phyloP scores from a whole-genome alignment of 2,888 invertebrate genomes.

The Palloptera scutellata region DNA sequence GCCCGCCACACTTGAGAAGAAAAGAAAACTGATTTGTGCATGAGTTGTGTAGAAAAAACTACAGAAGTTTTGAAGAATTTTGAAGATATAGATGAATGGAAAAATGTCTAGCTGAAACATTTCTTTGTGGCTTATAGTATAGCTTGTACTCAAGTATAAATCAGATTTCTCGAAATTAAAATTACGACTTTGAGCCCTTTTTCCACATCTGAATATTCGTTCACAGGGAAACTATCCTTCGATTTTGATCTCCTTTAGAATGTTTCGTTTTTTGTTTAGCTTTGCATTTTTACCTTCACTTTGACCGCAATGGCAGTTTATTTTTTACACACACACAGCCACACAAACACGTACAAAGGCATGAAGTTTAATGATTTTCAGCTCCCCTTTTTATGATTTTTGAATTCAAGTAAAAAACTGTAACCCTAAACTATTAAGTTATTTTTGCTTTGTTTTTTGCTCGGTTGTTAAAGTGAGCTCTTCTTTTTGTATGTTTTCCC shows the following conservation, averaged over 20 bases:
- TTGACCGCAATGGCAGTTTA: slow-evolving; percentile 21
- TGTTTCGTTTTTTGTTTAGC: neutral
- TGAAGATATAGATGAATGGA: too few species aligned
- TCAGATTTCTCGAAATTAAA: too few species aligned
- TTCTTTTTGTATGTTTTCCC: neutral
- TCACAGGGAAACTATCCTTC: neutral
- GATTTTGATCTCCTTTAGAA: neutral
- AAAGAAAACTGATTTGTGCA: too few species aligned
- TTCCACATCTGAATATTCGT: too few species aligned
- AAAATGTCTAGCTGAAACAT: too few species aligned
- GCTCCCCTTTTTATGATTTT: neutral
- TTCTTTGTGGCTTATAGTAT: too few species aligned
- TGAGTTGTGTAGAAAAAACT: too few species aligned
- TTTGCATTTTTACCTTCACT: slow-evolving; percentile 18
- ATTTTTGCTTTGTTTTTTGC: neutral
- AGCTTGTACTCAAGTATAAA: too few species aligned
- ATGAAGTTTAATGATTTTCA: neutral
- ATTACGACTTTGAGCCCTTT: too few species aligned
- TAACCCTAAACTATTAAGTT: neutral
- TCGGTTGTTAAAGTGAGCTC: neutral
- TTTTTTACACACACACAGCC: neutral
- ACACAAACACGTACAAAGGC: neutral
- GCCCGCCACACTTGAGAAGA: neutral
- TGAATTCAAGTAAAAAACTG: neutral
- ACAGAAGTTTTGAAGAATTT: too few species aligned